Conservation (phyloP, 2,113 vertebrate species). For the Cyanoliseus patagonus region DNA sequence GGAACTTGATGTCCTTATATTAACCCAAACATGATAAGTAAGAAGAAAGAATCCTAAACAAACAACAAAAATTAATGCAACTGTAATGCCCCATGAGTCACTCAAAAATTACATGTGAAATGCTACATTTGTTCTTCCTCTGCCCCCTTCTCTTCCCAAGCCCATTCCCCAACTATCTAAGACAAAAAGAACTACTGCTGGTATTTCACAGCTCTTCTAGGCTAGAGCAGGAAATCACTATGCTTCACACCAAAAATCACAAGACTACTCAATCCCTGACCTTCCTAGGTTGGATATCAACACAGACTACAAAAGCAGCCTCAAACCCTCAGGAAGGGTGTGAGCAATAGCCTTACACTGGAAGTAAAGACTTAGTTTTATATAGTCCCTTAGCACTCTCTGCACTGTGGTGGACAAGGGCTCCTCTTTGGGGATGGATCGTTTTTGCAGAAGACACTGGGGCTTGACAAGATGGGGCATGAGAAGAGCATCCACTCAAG, state of each 20-base stretch:
- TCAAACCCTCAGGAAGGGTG: neutral
- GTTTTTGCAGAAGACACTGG: neutral
- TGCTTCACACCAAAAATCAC: neutral
- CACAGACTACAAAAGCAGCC: neutral
- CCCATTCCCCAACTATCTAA: neutral
- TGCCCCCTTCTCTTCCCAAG: neutral
- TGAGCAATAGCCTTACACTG: neutral
- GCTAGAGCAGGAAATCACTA: neutral
- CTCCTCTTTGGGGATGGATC: neutral
- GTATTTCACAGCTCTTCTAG: neutral
- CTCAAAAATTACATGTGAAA: slow-evolving; percentile 35
- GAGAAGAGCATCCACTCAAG: neutral
- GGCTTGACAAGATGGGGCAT: neutral
- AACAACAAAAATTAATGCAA: neutral
- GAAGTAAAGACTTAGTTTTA: neutral
- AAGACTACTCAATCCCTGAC: neutral
- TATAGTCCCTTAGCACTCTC: neutral
- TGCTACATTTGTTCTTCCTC: slow-evolving; percentile 53
- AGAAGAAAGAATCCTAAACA: neutral
- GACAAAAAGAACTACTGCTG: neutral
- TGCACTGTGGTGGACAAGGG: neutral
- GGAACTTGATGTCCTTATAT: neutral
- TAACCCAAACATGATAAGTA: neutral
- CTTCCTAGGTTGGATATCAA: neutral
- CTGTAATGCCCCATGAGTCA: slow-evolving; percentile 61